A percentile compares a stretch with the other conserved stretches of the same genome.
These are phyloP conservation scores for Heliconius ismenius DNA, from an alignment of 2,888 invertebrate species.

Conservation along the genomic window DNA sequence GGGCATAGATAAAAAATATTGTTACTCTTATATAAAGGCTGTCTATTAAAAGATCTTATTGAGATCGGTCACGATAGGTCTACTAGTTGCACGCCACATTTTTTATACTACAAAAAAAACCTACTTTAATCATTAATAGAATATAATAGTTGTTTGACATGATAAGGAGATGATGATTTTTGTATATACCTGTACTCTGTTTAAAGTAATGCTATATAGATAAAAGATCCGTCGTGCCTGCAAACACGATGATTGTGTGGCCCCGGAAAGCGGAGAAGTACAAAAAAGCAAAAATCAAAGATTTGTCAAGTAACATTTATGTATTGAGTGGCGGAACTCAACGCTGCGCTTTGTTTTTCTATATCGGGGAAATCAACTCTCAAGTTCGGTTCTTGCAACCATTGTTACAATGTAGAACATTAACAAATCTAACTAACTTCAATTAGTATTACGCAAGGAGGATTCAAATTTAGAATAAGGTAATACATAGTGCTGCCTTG, in stretches of 20 bases:
- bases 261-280: too few relatives aligned
- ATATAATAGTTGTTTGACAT: neutral
- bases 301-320: neutral
- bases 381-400: neutral
- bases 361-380: neutral
- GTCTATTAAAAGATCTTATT: conserved; percentile 7
- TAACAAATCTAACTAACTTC: too few relatives aligned
- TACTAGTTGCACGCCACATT: neutral
- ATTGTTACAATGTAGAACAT: too few relatives aligned
- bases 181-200: too few relatives aligned
- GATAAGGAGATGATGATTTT: neutral
- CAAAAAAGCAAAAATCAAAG: neutral
- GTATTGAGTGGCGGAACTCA: neutral
- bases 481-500: too few relatives aligned
- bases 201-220: too few relatives aligned
- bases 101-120: neutral
- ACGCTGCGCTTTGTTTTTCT: neutral
- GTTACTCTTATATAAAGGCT: neutral
- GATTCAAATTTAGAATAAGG: too few relatives aligned
- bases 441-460: too few relatives aligned
- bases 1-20: neutral
- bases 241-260: too few relatives aligned
- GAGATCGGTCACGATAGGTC: neutral
- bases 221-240: too few relatives aligned
- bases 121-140: neutral